phyloP scores from a whole-genome alignment of 2,797 vertebrate species.

The Microctenopoma lineatum region DNA sequence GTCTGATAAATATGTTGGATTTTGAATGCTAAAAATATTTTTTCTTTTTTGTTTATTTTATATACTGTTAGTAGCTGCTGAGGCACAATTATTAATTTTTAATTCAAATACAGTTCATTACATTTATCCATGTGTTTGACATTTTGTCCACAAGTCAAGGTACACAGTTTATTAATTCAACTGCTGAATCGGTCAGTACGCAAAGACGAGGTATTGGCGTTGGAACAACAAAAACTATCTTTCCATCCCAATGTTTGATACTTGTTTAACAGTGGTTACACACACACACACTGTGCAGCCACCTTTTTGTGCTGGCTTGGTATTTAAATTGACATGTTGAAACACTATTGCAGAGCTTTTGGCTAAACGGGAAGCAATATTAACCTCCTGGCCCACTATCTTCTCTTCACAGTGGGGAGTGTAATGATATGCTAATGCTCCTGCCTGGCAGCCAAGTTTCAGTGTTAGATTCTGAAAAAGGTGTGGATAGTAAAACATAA shows the following conservation, averaged over 20 bases:
- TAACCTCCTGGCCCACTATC: slow-evolving; percentile 38
- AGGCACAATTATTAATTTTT: too few species aligned
- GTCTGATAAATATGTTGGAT: too few species aligned
- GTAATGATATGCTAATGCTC: slow-evolving; percentile 56
- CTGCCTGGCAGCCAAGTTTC: slow-evolving; percentile 35
- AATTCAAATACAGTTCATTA: too few species aligned
- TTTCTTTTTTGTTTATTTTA: too few species aligned
- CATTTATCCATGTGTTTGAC: too few species aligned
- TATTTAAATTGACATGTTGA: slow-evolving; percentile 26
- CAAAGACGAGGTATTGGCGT: too few species aligned
- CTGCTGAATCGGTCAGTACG: too few species aligned
- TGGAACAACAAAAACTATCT: too few species aligned
- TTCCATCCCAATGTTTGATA: neutral
- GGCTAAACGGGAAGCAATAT: slow-evolving; percentile 37
- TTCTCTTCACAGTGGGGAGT: slow-evolving; percentile 35
- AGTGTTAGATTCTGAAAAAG: slow-evolving; percentile 27
- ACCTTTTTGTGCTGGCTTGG: neutral
- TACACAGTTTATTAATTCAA: too few species aligned
- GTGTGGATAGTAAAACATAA: slow-evolving; percentile 46
- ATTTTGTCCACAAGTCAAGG: too few species aligned
- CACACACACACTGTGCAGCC: neutral
- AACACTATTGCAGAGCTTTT: slow-evolving; percentile 22
- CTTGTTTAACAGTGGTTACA: neutral
- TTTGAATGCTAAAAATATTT: too few species aligned
- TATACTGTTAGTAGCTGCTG: too few species aligned